Evolutionary conservation across 2,113 vertebrate genomes (phyloP).

Genomic region (Piprites chloris): DNA sequence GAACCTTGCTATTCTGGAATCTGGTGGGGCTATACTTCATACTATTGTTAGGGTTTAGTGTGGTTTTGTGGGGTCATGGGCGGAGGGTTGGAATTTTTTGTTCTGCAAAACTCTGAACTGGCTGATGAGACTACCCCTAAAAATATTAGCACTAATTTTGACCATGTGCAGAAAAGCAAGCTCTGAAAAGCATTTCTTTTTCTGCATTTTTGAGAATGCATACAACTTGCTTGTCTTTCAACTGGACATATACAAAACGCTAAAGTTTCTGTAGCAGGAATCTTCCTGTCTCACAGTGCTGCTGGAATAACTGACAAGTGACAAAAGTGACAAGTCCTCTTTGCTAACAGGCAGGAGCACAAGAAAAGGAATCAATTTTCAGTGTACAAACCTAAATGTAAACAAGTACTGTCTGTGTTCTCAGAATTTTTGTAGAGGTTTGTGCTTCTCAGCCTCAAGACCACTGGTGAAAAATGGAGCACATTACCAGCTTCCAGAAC

Average conservation of each 20-base stretch:
- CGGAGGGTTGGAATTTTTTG: background rate
- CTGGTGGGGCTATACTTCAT: background rate
- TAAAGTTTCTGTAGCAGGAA: background rate
- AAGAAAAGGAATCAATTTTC: constrained; percentile 27
- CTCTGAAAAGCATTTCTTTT: background rate
- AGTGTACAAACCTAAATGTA: background rate
- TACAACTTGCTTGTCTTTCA: background rate
- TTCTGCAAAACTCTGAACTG: background rate
- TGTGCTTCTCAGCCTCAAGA: background rate
- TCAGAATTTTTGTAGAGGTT: background rate
- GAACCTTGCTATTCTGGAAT: background rate
- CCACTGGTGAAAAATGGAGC: background rate
- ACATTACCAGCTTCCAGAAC: background rate
- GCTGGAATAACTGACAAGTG: background rate
- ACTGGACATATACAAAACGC: background rate
- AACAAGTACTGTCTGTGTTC: background rate
- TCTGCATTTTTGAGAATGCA: background rate
- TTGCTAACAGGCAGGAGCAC: background rate
- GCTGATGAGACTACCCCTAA: background rate
- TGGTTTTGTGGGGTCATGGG: background rate
- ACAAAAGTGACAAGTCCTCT: background rate
- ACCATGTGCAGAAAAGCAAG: background rate
- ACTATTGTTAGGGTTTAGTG: background rate
- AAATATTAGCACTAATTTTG: background rate
- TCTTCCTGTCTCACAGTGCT: background rate